Base-by-base conservation (phyloP, 2,797 vertebrate genomes). In the Microchirus variegatus region DNA sequence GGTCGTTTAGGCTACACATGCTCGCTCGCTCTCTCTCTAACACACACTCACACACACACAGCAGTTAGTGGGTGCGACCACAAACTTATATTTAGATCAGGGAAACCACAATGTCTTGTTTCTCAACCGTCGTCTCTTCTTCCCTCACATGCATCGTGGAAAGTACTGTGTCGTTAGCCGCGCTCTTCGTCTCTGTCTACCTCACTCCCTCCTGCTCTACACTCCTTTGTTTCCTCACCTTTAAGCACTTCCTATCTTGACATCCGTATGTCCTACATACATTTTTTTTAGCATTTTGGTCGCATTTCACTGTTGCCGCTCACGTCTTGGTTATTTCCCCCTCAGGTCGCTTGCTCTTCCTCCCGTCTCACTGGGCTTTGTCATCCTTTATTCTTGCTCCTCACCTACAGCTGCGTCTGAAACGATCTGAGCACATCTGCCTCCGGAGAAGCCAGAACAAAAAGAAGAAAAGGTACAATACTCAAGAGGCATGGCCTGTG, bases 81-180 rank as follows among this genome's bases (percentile, higher is more conserved):
- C 80, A 81, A 54, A 67, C 64, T 87, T 92, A 93, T 84, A 92
- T 92, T 92, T 93, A 92, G 90, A 90, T 77, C 80, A 81, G 75
- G 87, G 70, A 90, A 91, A 90, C 91, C 90, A 80, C 90, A 87
- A 79, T 53, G 76, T 73, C 81, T 80, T 83, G 75, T 78, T 86
- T 84, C 80, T 87, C 85, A 87, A 87, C 87, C 58, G 82, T 88
- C 80, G 82, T 88, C 80, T 76, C 81, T 68, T 80, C 57, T 81
- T 71, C 52, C 49, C 64, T 85, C 67, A 60, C 72, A 81, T 69
- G 76, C 81, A 78, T 45, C 70, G 70, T 80, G 83, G 80, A 89
- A 81, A 84, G 62, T 87, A 70, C 62, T 45, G 77, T 70, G 77
- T 67, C 71, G 45, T 47, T 87, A 57, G 54, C 66, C 8, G 48